These are phyloP conservation scores for Drosophila neotestacea DNA, from an alignment of 2,888 invertebrate species.

Conservation along the genomic window DNA sequence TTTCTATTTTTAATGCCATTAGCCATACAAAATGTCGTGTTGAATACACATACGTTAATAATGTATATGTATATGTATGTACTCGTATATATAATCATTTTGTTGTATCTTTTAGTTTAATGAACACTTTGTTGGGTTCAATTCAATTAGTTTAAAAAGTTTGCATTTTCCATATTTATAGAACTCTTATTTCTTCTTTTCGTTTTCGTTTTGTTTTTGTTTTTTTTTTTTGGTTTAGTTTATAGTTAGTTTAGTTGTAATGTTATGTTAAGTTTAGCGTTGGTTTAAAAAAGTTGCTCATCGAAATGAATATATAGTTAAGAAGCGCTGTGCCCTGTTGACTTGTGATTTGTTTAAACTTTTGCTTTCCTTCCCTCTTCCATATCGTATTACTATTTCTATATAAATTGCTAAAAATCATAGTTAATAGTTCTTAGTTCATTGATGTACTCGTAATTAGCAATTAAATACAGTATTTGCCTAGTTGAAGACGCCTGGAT, in stretches of 20 bases:
- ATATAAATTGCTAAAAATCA: slow-evolving; percentile 73
- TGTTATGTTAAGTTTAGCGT: slow-evolving; percentile 62
- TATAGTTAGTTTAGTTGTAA: slow-evolving; percentile 55
- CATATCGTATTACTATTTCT: slow-evolving; percentile 32
- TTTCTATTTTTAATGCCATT: slow-evolving; percentile 42
- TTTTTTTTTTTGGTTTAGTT: slow-evolving; percentile 31
- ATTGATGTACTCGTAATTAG: slow-evolving; percentile 46
- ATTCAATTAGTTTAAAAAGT: slow-evolving; percentile 81
- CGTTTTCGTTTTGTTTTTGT: slow-evolving; percentile 26
- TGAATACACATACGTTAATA: slow-evolving; percentile 33
- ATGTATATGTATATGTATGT: slow-evolving; percentile 27
- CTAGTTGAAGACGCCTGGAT: slow-evolving; percentile 72
- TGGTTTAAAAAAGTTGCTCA: slow-evolving; percentile 72
- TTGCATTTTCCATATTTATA: slow-evolving; percentile 47
- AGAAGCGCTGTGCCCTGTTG: slow-evolving; percentile 81
- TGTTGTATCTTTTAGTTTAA: slow-evolving; percentile 75
- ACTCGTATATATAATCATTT: slow-evolving; percentile 24
- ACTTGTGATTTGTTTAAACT: slow-evolving; percentile 58
- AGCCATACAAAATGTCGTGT: slow-evolving; percentile 77
- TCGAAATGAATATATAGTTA: slow-evolving; percentile 69
- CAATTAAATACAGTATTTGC: slow-evolving; percentile 57
- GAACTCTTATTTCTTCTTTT: slow-evolving; percentile 39
- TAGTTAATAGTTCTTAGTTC: slow-evolving; percentile 55
- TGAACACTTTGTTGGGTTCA: slow-evolving; percentile 84
- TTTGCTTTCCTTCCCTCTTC: slow-evolving; percentile 28